Conservation (phyloP, 2,797 vertebrate genomes). For the Synaphobranchus kaupii region DNA sequence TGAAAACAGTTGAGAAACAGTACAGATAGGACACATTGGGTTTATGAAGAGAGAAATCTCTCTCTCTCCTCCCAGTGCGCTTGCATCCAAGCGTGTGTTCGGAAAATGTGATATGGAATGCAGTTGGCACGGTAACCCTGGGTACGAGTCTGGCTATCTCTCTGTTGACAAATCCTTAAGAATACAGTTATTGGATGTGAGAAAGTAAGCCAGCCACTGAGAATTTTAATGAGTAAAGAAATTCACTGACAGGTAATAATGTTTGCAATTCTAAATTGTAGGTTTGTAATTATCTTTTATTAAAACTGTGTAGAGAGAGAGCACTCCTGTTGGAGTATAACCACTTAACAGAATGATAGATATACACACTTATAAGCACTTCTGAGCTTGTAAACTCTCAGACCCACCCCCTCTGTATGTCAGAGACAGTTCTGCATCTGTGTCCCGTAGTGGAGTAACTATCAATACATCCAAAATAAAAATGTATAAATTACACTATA, state of each 20-base stretch:
- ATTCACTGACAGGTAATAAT: constrained; percentile 31
- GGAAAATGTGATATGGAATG: constrained; percentile 14
- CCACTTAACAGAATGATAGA: not conserved
- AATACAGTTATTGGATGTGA: not conserved
- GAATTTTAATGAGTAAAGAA: constrained; percentile 46
- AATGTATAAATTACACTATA: not conserved
- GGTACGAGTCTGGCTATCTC: constrained; percentile 28
- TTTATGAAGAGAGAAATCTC: constrained; percentile 20
- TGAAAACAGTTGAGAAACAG: not conserved
- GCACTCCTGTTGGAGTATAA: not conserved
- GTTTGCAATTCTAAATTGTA: constrained; percentile 38
- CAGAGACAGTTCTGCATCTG: not conserved
- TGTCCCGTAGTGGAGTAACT: too few species aligned
- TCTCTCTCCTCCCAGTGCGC: constrained; percentile 22
- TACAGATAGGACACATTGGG: not conserved
- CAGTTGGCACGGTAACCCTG: constrained; percentile 41
- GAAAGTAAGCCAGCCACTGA: not conserved
- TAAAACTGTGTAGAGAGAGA: not conserved
- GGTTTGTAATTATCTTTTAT: constrained; percentile 26
- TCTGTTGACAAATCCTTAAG: constrained; percentile 18
- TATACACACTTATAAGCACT: not conserved
- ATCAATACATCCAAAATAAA: not conserved
- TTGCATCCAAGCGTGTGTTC: not conserved
- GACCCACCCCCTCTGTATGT: not conserved
- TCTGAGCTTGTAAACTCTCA: not conserved